These are phyloP conservation scores for Spondyliosoma cantharus DNA, from an alignment of 2,797 vertebrate genomes.

Conservation along the genomic window DNA sequence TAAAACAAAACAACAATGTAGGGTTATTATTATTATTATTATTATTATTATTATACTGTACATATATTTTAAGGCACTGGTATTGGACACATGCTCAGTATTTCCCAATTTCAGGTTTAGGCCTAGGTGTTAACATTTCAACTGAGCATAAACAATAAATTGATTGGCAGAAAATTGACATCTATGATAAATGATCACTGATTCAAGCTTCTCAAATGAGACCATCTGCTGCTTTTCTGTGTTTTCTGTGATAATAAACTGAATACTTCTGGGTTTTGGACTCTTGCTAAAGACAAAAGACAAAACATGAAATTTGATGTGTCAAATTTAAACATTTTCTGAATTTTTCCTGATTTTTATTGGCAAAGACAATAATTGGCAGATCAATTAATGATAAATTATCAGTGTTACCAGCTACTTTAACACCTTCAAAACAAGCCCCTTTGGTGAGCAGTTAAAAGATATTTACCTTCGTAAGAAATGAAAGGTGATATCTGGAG, in stretches of 20 bases:
- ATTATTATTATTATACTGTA: no score
- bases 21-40: no score
- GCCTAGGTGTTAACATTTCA: neutral
- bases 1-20: no score
- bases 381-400: neutral
- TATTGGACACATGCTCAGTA: no score
- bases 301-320: conserved; percentile 4
- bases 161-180: neutral
- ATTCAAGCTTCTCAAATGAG: neutral
- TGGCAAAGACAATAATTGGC: neutral
- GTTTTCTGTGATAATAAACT: neutral
- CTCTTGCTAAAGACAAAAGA: neutral
- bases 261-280: neutral
- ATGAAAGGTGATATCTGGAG: neutral
- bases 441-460: neutral
- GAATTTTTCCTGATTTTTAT: conserved; percentile 8
- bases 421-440: neutral
- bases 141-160: neutral
- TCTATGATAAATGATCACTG: neutral
- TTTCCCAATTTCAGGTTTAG: no score
- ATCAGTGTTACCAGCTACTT: neutral
- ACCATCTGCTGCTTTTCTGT: neutral
- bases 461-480: neutral
- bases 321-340: neutral
- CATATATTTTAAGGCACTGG: no score